Base-by-base conservation (phyloP, 1,140 invertebrate genomes). In the Ceratitis capitata region DNA sequence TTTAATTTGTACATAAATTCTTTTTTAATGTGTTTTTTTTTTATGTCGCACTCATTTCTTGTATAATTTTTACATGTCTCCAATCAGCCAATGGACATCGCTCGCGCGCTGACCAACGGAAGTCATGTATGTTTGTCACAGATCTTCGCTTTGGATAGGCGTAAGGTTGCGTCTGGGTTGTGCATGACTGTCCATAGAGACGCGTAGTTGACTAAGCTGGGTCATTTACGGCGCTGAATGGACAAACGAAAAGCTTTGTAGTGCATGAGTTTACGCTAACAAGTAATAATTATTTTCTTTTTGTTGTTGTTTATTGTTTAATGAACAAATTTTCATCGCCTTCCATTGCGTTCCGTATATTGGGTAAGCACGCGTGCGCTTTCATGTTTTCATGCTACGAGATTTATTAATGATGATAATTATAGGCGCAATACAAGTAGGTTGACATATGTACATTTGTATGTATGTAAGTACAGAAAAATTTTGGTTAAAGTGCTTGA, bases 101-200 rank as follows among this genome's bases (percentile, higher is more conserved):
- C n/a, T 56, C 82, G 82, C 82, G 82, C 82, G 82, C 82, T 83
- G 29, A 53, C 82, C 14, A 83, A 53, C 82, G 82, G 82, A 83
- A 83, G 82, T 83, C 82, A 56, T 49, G 82, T 51, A 10, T 78
- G 69, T 78, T 78, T 45, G 69, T 45, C 69, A 42, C 69, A 45
- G 69, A 78, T 78, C 69, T 12, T n/a, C 69, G 39, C 69, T 45
- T 45, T 45, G 69, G 69, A 78, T 78, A 78, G 19, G 29, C 19
- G 39, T 7, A 78, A 45, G 23, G 16, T 78, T 6, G 69, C 69
- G 69, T n/a, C n/a, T n/a, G n/a, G n/a, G n/a, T n/a, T n/a, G 69
- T 78, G 69, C 42, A 78, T 45, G 69, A 45, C 69, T 78, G 69
- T n/a, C 69, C 12, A 1, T 23, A 53, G n/a, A 16, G 35, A 23